Base-by-base conservation (phyloP, 1,140 invertebrate genomes). In the Scylla paramamosain region DNA sequence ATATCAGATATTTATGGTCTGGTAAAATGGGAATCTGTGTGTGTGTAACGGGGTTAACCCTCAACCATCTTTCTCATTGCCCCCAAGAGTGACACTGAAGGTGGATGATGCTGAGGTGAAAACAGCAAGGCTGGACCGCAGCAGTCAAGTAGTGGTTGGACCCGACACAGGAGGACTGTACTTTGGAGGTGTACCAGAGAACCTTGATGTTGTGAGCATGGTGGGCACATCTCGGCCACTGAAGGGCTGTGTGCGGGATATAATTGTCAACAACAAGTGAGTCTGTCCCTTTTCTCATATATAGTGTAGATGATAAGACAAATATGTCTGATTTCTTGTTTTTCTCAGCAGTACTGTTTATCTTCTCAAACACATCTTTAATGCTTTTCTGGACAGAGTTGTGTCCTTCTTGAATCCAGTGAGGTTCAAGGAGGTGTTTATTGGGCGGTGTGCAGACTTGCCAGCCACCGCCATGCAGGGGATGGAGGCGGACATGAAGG, bases 241-340 rank as follows among this genome's bases (percentile, higher is more conserved):
- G 10, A 97, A 97, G 93, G 98, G 98, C 46, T 98, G 98, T 8
- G 98, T 99, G 31, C 98, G 98, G 96, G 98, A 99, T 97, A 97
- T 98, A 28, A 98, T 98, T 93, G 98, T 99, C 95, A 98, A 98
- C 96, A 98, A 98, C 96, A 97, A 98, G 98, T 98, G 97, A 97
- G 97, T 97, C n/a, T 28, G 52, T 20, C 7, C 88, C 4, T 16
- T 20, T 1, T 59, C 52, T 59, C 39, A 2, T 89, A 8, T 28
- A 91, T 8, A 32, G 46, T 82, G 20, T 77, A 83, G 46, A 67
- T 52, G 14, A 45, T 0, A 28, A 0, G 45, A 29, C 59, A 87
- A 25, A 91, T 96, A 16, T 93, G 83, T 93, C 28, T 91, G 48
- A 32, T 89, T 32, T 25, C 4, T 83, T 14, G 52, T 59, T 59